Percentiles rank a stretch among this genome's conserved stretches.
Evolutionary conservation across 2,113 vertebrate genomes (phyloP).

Genomic region (Pelecanus crispus): DNA sequence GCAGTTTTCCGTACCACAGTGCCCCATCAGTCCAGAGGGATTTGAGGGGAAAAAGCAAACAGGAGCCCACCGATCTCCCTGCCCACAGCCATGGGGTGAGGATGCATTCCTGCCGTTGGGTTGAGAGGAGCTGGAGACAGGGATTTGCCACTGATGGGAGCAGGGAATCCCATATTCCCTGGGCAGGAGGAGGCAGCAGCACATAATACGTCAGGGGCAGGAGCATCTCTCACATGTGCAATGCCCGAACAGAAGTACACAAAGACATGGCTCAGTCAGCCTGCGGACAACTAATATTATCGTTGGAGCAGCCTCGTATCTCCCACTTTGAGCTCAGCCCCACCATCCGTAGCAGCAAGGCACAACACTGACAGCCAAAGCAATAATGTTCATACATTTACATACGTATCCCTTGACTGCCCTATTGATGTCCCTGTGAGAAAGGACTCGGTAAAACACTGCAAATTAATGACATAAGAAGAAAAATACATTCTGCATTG

Average conservation of each 20-base stretch:
- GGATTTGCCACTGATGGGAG: background rate
- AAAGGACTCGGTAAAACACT: constrained; percentile 17
- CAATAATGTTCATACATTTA: background rate
- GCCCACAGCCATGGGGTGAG: background rate
- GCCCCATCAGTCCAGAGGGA: background rate
- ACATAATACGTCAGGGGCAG: background rate
- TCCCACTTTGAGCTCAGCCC: background rate
- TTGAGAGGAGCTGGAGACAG: background rate
- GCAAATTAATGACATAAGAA: constrained; percentile 29
- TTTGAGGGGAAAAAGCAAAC: background rate
- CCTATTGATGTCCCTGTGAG: constrained; percentile 7
- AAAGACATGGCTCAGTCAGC: background rate
- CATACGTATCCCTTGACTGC: background rate
- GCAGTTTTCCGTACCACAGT: background rate
- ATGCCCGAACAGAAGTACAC: background rate
- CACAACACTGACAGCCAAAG: background rate
- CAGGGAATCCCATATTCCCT: background rate
- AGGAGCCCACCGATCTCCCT: background rate
- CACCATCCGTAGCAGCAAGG: background rate
- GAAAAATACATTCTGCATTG: constrained; percentile 31
- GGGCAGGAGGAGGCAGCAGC: background rate
- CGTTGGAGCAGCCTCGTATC: background rate
- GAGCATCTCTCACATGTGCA: background rate
- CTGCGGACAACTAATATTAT: background rate
- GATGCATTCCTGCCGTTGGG: background rate